Percentiles rank a stretch among this genome's conserved stretches.
These are phyloP conservation scores for Akabosia matsudoensis DNA, from an alignment of 1,140 invertebrate genomes.

Conservation along the genomic window DNA sequence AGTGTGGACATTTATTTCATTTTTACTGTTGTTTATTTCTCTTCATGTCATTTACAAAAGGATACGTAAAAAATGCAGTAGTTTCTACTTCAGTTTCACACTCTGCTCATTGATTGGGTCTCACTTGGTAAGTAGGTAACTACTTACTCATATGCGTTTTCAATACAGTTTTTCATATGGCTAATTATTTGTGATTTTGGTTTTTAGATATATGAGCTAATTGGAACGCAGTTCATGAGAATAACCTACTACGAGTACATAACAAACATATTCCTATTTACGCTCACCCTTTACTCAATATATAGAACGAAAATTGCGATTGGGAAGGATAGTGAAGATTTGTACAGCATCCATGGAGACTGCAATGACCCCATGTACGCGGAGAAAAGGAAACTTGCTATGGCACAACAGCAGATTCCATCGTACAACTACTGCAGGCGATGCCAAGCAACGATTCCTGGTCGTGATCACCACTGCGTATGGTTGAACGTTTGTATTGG, in stretches of 20 bases:
- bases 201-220: slow-evolving; percentile 31
- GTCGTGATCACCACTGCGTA: slow-evolving; percentile 55
- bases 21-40: neutral
- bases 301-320: slow-evolving; percentile 20
- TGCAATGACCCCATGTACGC: neutral
- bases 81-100: slow-evolving; percentile 12
- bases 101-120: neutral
- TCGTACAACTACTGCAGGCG: slow-evolving; percentile 50
- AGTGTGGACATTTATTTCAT: neutral
- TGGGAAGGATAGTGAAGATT: neutral
- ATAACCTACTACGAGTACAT: slow-evolving; percentile 36
- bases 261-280: slow-evolving; percentile 40
- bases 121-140: slow-evolving; percentile 7
- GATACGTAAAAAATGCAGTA: slow-evolving; percentile 2
- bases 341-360: slow-evolving; percentile 8
- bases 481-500: slow-evolving; percentile 50
- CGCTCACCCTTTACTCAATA: slow-evolving; percentile 44
- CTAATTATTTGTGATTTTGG: neutral
- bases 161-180: neutral
- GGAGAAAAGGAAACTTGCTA: slow-evolving; percentile 21
- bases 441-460: slow-evolving; percentile 54
- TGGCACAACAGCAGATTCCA: slow-evolving; percentile 47
- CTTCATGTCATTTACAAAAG: slow-evolving; percentile 9
- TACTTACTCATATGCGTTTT: too few relatives aligned
- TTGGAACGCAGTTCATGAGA: neutral